A percentile compares a stretch with the other conserved stretches of the same genome.
phyloP scores from a whole-genome alignment of 2,888 invertebrate species.

The Fragum fragum region DNA sequence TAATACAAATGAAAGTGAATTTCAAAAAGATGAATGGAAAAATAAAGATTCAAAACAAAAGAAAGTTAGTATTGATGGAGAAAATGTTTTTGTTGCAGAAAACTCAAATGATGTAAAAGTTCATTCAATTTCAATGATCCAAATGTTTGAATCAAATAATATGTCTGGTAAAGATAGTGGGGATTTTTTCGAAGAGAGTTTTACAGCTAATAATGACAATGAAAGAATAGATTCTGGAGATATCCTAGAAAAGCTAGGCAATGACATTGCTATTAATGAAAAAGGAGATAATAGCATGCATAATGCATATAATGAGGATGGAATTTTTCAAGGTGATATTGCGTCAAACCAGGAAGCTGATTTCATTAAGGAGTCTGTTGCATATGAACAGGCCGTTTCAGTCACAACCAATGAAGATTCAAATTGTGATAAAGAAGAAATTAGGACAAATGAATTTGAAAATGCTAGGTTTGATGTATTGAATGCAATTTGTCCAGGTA shows the following conservation, averaged over 20 bases:
- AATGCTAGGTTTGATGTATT: conserved; percentile 64
- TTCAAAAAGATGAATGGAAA: neutral
- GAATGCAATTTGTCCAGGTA: conserved; percentile 66
- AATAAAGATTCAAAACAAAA: neutral
- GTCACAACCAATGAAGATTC: neutral
- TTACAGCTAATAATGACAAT: neutral
- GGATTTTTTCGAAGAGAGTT: conserved; percentile 61
- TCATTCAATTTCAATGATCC: neutral
- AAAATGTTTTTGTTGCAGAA: conserved; percentile 35
- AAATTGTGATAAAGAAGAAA: neutral
- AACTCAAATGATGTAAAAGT: neutral
- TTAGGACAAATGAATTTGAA: conserved; percentile 6
- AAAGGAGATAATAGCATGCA: neutral
- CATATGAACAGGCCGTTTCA: neutral
- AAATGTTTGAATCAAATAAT: neutral
- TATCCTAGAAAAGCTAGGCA: conserved; percentile 44
- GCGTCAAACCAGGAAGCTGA: neutral
- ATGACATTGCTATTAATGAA: conserved; percentile 14
- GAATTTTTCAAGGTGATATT: neutral
- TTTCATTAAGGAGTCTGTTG: conserved; percentile 15
- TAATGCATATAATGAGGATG: neutral
- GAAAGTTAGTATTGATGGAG: conserved; percentile 22
- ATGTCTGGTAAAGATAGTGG: conserved; percentile 57
- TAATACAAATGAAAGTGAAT: neutral
- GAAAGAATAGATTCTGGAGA: conserved; percentile 50